A percentile compares a stretch with the other conserved stretches of the same genome.
phyloP scores from a whole-genome alignment of 2,113 vertebrate genomes.

The Antigone vipio region DNA sequence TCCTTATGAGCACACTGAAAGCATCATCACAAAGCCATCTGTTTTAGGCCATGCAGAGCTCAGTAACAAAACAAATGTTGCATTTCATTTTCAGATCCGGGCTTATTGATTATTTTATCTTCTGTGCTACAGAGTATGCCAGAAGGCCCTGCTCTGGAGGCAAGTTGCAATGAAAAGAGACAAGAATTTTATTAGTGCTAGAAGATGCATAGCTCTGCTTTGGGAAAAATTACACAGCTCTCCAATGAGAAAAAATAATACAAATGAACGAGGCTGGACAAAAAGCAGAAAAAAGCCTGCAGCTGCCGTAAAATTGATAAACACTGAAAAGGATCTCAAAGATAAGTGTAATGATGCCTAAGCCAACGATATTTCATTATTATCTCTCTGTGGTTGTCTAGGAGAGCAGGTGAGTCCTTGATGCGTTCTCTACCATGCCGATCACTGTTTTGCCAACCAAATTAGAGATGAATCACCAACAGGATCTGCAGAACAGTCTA shows the following conservation, averaged over 20 bases:
- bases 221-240: slow-evolving; percentile 53
- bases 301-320: slow-evolving; percentile 39
- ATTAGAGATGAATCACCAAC: not conserved
- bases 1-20: not conserved
- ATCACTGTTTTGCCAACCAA: not conserved
- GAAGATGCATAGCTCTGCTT: slow-evolving; percentile 37
- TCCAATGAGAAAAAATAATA: slow-evolving; percentile 48
- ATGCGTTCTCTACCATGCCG: not conserved
- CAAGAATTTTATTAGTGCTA: slow-evolving; percentile 70
- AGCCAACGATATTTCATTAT: slow-evolving; percentile 46
- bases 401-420: not conserved
- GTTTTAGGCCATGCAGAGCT: not conserved
- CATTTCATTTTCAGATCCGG: slow-evolving; percentile 65
- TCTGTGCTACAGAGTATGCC: slow-evolving; percentile 33
- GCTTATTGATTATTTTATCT: slow-evolving; percentile 73
- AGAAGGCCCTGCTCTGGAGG: slow-evolving; percentile 46
- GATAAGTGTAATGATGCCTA: slow-evolving; percentile 44
- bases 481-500: not conserved
- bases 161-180: slow-evolving; percentile 61
- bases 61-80: slow-evolving; percentile 54
- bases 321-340: slow-evolving; percentile 53
- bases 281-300: slow-evolving; percentile 19
- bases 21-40: slow-evolving; percentile 26
- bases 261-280: slow-evolving; percentile 65
- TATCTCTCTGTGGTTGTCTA: not conserved